Evolutionary conservation across 2,797 vertebrate genomes (phyloP).

Genomic region (Sebastes cheni): DNA sequence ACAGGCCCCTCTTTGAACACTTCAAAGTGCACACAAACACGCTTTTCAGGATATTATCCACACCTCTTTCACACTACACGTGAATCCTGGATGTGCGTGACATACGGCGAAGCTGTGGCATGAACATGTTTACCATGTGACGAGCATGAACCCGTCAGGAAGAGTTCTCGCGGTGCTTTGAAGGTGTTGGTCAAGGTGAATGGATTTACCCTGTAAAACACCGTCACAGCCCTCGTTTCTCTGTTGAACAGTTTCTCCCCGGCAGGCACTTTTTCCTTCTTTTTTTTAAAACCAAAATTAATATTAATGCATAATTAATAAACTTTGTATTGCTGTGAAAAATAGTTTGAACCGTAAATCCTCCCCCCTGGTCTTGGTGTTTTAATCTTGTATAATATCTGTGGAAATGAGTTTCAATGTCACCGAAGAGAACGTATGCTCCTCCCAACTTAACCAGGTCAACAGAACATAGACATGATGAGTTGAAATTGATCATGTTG

Average conservation of each 20-base stretch:
- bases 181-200: conserved; percentile 16
- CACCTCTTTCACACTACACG: background rate
- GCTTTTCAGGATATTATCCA: background rate
- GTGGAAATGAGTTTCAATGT: background rate
- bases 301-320: background rate
- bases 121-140: background rate
- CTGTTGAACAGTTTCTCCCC: background rate
- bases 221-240: background rate
- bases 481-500: too few species aligned
- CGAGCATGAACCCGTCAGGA: background rate
- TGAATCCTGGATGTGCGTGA: background rate
- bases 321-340: background rate
- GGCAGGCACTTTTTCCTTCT: background rate
- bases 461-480: background rate
- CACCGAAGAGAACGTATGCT: too few species aligned
- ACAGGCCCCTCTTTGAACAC: background rate
- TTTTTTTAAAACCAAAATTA: background rate
- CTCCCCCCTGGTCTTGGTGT: background rate
- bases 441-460: background rate
- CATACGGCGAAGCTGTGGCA: background rate
- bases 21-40: background rate
- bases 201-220: background rate
- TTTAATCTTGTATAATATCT: background rate
- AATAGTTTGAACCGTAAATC: background rate
- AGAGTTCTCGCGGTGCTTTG: background rate